Evolutionary conservation across 2,888 invertebrate genomes (phyloP), one percentile per base, ranked within the genome.

Genomic region (Parasteatoda lunata): DNA sequence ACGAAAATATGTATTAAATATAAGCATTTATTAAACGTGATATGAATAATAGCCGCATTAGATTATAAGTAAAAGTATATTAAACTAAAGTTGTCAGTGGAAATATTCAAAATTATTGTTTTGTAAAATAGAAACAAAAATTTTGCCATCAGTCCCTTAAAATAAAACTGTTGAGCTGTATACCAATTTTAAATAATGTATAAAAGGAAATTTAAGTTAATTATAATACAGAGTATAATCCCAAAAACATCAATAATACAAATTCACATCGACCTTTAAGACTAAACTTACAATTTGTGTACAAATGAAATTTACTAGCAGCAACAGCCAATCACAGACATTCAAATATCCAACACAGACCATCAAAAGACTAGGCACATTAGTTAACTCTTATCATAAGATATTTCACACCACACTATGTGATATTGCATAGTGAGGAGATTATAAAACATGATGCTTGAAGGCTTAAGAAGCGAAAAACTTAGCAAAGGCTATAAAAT

Each of bases 341-440:
- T 59, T 59, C 59, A 9, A 59, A 13, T 7, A 9, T 59, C 59
- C 48, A 64, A n/a, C 15, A 49, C 68, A 48, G n/a, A 45, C 45
- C 9, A 59, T 52, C 69, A n/a, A 69, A 51, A 48, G 69, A 81
- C 75, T 68, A 75, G 81, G 65, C 75, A 66, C 66, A 15, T 66
- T 15, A 68, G 59, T 59, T 59, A 59, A 59, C 59, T 59, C 15
- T 9, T 15, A 15, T 30, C n/a, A 45, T 9, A 15, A 68, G 45
- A 68, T 15, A 68, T 30, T 54, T 52, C 59, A 75, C 49, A 66
- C 48, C 45, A 11, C 70, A 49, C 47, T 8, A 59, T 78, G 85
- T 86, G 80, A 80, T 86, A 86, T 76, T 86, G 85, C 80, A 80
- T 81, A 86, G 85, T 68, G 72, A 86, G 69, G 72, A 86, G 69